Evolutionary conservation across 2,888 invertebrate genomes (phyloP), one percentile per base, ranked within the genome.

Genomic region (Cremastobaeus sp.): DNA sequence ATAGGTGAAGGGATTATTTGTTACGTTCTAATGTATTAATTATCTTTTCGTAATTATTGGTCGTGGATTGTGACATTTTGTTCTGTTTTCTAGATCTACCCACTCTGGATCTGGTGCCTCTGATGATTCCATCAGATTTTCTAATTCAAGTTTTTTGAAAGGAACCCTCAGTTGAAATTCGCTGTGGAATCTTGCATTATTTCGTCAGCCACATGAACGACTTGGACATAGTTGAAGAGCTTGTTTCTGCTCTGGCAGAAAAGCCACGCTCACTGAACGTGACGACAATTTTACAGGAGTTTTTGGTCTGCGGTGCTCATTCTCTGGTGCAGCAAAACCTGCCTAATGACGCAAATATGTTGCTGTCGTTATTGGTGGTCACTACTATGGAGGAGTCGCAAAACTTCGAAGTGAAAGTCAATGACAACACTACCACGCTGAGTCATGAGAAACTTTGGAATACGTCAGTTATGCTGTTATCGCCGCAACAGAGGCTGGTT

Each of bases 401-500:
- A 55, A 90, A 91, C 60, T 89, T 91, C 4, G 92, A 93, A 79
- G 90, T 92, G 2, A 91, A 91, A 89, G 91, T 93, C 65, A 87
- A 88, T 45, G 89, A 89, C 60, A 88, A 91, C 68, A 90, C 88
- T 72, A 91, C 94, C 41, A 92, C 92, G 1, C 89, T 94, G 76
- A 92, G 92, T 5, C 93, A 93, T 79, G 94, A 95, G 88, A 91
- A 92, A 77, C 88, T 95, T 50, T 94, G 94, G 92, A 94, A 94
- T 84, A 93, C 94, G 8, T 91, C 93, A 17, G 95, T 94, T 88
- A 95, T 95, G 92, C 89, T 96, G 47, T 88, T 96, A 54, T 94
- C 95, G 1, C 95, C 95, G 0, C 92, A 95, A 62, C 95, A 96
- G 87, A 90, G 96, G 73, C 90, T 96, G 43, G 91, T 93, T n/a